Percentiles rank a stretch among this genome's conserved stretches.
Conservation (phyloP, 2,888 invertebrate genomes). For the Tiliacea aurago region DNA sequence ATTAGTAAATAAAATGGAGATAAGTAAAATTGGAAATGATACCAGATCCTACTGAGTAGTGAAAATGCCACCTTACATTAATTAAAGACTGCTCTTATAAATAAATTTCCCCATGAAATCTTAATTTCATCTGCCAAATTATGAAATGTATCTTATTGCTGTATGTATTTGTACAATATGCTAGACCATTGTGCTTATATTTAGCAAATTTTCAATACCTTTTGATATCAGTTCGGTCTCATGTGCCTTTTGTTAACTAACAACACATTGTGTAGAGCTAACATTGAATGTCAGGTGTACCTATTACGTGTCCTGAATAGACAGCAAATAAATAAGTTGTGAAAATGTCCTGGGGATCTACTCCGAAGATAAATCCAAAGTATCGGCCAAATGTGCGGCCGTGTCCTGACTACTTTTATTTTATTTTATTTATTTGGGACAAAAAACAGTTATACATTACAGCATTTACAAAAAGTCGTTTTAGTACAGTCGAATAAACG, state of each 20-base stretch:
- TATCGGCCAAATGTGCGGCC: too few species aligned
- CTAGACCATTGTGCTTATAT: not conserved
- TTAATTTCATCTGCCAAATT: not conserved
- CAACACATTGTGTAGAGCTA: constrained; percentile 15
- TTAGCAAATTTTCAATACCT: constrained; percentile 11
- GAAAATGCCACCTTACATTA: not conserved
- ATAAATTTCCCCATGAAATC: not conserved
- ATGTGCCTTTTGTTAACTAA: not conserved
- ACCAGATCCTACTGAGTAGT: not conserved
- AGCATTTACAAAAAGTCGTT: too few species aligned
- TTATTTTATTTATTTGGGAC: too few species aligned
- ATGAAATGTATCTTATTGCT: too few species aligned
- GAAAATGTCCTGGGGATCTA: not conserved
- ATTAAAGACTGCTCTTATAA: not conserved
- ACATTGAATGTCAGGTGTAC: constrained; percentile 15
- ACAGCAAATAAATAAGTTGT: constrained; percentile 1
- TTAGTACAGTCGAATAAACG: too few species aligned
- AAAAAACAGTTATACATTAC: too few species aligned
- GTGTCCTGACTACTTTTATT: too few species aligned
- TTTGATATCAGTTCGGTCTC: not conserved
- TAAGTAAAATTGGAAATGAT: not conserved
- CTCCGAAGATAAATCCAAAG: not conserved
- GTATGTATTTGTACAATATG: too few species aligned
- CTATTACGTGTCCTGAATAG: not conserved
- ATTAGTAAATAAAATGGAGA: not conserved